Evolutionary conservation across 2,113 vertebrate genomes (phyloP), one percentile per base, ranked within the genome.

Genomic region (Takifugu bimaculatus): DNA sequence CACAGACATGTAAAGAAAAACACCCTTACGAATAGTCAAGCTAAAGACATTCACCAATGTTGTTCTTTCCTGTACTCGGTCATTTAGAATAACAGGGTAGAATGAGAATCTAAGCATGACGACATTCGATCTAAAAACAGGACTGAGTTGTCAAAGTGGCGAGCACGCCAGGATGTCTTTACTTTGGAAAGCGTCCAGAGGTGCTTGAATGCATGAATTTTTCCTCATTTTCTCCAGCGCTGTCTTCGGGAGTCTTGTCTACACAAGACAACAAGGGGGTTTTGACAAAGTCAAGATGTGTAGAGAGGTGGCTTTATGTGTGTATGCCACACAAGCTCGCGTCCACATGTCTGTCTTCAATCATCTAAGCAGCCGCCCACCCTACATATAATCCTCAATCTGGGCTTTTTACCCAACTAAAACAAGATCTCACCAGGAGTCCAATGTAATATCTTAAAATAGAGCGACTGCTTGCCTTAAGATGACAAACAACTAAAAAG

Each of bases 111-210:
- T 26, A 53, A 81, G 78, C 79, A 49, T 84, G 87, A 87, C 75
- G 83, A 77, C 83, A 88, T 82, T 32, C 70, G 52, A 79, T 84
- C 75, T 74, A 58, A 75, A 84, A 85, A 87, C 81, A 84, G 78
- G 64, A 72, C 68, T 74, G 74, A 83, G 81, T 78, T 79, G 82
- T 78, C 68, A 62, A 84, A 68, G 79, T 84, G 84, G 83, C 67
- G 63, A 82, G 80, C 80, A 71, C 67, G 7, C 58, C 25, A 56
- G 28, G 70, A 63, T 28, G 67, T 84, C 85, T 88, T 87, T 84
- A 83, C 80, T 80, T 87, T 83, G 85, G 85, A 87, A 80, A 73
- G 70, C 42, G 48, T 80, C 62, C 13, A 53, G 70, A 75, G 68
- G 69, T 49, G 63, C 79, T 80, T 2, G 25, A 73, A 70, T 63